phyloP scores from a whole-genome alignment of 2,113 vertebrate genomes.

The Coptodon bakossiorum region DNA sequence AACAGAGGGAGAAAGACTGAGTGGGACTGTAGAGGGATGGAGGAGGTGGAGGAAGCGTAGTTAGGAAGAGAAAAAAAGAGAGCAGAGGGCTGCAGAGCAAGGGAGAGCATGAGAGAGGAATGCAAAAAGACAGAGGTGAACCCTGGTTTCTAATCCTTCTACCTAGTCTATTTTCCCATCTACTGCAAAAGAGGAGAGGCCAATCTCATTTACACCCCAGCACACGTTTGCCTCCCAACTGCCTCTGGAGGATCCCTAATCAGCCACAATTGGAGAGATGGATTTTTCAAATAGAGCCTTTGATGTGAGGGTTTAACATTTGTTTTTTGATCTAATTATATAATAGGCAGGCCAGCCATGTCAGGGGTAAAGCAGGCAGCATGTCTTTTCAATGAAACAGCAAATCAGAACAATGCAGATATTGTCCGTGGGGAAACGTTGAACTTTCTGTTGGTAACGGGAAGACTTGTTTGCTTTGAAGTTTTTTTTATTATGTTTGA shows the following conservation, averaged over 20 bases:
- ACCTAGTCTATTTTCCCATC: neutral
- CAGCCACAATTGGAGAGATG: slow-evolving; percentile 54
- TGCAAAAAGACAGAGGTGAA: slow-evolving; percentile 7
- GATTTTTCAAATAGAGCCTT: slow-evolving; percentile 60
- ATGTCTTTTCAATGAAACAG: slow-evolving; percentile 1
- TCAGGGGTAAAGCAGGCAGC: neutral
- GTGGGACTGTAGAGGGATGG: neutral
- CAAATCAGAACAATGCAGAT: slow-evolving; percentile 17
- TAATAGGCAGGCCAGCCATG: slow-evolving; percentile 26
- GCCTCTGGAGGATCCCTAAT: slow-evolving; percentile 52
- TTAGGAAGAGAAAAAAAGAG: neutral
- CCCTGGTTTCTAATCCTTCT: slow-evolving; percentile 6
- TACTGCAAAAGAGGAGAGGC: neutral
- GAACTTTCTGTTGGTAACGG: neutral
- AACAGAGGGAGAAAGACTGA: neutral
- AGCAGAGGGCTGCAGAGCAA: neutral
- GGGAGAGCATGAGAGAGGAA: neutral
- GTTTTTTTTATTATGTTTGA: neutral
- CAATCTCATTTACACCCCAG: slow-evolving; percentile 34
- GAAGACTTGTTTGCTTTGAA: neutral
- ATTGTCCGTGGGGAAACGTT: neutral
- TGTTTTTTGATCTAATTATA: slow-evolving; percentile 55
- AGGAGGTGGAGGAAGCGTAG: neutral
- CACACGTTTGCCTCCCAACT: neutral
- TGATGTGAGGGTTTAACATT: slow-evolving; percentile 58